Conservation (phyloP, 2,113 vertebrate genomes). For the Nicator chloris region DNA sequence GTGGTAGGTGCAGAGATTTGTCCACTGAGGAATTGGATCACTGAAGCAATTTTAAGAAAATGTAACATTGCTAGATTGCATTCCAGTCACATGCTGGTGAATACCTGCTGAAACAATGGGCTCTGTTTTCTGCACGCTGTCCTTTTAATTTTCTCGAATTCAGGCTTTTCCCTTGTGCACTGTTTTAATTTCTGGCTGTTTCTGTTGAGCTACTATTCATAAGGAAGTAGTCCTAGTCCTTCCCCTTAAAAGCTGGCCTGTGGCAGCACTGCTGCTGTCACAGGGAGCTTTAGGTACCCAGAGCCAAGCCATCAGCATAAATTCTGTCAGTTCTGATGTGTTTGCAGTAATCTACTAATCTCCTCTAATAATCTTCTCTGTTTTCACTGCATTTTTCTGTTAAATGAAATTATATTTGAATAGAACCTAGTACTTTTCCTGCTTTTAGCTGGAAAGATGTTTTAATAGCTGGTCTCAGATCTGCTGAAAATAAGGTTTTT, state of each 20-base stretch:
- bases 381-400: background rate
- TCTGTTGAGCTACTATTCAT: background rate
- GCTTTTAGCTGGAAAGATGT: background rate
- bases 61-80: background rate
- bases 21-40: background rate
- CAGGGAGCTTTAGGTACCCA: background rate
- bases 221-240: background rate
- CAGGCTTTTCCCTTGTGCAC: background rate
- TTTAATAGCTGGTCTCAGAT: conserved; percentile 13
- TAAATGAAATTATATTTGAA: background rate
- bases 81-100: background rate
- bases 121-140: background rate
- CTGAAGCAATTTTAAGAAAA: background rate
- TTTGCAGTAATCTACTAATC: background rate
- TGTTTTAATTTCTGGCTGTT: background rate
- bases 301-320: fast-evolving
- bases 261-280: background rate
- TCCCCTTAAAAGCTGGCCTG: background rate
- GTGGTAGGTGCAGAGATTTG: background rate
- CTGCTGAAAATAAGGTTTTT: conserved; percentile 21
- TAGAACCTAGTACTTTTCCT: background rate
- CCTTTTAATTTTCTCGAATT: background rate
- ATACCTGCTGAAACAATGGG: background rate
- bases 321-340: background rate
- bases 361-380: background rate